Evolutionary conservation across 2,113 vertebrate genomes (phyloP).

Genomic region (Forbesichthys papilliferus): DNA sequence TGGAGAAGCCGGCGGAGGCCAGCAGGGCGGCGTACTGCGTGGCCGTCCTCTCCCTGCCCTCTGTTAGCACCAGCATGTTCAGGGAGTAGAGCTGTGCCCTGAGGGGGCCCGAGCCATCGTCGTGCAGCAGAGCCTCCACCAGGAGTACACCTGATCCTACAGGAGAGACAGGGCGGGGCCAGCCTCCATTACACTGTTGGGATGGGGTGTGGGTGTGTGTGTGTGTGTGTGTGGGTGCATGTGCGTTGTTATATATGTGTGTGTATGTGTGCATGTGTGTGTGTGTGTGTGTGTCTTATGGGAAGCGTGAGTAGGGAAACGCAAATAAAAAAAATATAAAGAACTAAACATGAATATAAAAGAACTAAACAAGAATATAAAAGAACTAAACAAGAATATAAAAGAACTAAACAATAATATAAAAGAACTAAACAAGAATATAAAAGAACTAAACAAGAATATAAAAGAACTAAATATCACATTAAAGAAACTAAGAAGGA

Average conservation of each 20-base stretch:
- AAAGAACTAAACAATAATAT: too few relatives aligned
- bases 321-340: background rate
- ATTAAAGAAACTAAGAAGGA: too few relatives aligned
- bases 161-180: background rate
- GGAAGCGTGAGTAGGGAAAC: background rate
- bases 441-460: background rate
- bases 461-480: too few relatives aligned
- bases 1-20: constrained; percentile 76
- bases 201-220: background rate
- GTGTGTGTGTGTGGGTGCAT: background rate
- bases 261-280: background rate
- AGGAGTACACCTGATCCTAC: constrained; percentile 82
- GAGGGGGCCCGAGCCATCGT: constrained; percentile 80
- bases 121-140: constrained; percentile 79
- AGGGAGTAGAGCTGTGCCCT: constrained; percentile 82
- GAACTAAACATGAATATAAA: background rate
- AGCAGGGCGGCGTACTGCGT: constrained; percentile 79
- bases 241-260: background rate
- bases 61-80: constrained; percentile 89
- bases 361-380: background rate
- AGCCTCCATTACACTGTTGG: background rate
- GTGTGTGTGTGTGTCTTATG: background rate
- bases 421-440: background rate
- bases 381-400: background rate
- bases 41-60: constrained; percentile 81